phyloP scores from a whole-genome alignment of 2,113 vertebrate genomes.

The Clinocottus analis region DNA sequence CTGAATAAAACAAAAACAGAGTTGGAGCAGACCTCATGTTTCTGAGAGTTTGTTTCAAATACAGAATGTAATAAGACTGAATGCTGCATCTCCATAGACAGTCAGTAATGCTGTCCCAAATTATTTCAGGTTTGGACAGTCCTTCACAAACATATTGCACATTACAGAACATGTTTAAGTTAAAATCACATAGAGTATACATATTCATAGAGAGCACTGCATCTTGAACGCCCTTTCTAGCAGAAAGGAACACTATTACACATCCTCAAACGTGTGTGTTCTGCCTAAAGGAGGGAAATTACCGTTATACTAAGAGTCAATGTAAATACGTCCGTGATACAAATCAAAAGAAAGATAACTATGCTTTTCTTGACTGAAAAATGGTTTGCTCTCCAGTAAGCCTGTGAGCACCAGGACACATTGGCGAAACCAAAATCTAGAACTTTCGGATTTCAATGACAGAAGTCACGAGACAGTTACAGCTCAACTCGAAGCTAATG shows the following conservation, averaged over 20 bases:
- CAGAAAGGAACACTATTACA: neutral
- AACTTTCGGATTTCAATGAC: constrained; percentile 69
- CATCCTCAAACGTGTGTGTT: neutral
- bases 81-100: neutral
- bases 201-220: neutral
- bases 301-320: no score
- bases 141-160: neutral
- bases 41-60: neutral
- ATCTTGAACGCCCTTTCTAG: neutral
- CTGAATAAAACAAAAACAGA: neutral
- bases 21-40: neutral
- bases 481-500: neutral
- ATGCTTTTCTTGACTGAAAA: neutral
- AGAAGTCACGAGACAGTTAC: constrained; percentile 16
- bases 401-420: neutral
- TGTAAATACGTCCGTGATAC: no score
- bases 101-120: neutral
- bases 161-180: neutral
- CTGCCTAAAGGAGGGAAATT: neutral
- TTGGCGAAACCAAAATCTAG: constrained; percentile 34
- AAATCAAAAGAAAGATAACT: no score
- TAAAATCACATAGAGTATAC: neutral
- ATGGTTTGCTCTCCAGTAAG: no score
- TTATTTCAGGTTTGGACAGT: neutral
- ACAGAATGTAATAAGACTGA: neutral